phyloP scores from a whole-genome alignment of 2,888 invertebrate genomes.

The Torymus texanus region DNA sequence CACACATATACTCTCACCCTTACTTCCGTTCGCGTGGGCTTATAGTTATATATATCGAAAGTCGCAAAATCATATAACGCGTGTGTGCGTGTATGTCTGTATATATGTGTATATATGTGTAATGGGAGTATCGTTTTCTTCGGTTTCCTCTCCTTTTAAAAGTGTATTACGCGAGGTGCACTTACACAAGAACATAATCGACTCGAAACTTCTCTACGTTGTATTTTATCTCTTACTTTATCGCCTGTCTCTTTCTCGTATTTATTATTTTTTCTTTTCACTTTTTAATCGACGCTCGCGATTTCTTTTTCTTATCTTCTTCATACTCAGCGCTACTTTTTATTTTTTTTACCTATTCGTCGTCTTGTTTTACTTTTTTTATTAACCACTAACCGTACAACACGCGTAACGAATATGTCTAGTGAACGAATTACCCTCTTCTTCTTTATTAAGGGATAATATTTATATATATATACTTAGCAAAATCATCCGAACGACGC shows the following conservation, averaged over 20 bases:
- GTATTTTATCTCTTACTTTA: not conserved
- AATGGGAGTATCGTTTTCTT: slow-evolving; percentile 10
- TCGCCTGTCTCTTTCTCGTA: not conserved
- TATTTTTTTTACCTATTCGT: not conserved
- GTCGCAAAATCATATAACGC: slow-evolving; percentile 41
- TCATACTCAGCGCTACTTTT: not conserved
- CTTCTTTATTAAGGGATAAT: slow-evolving; percentile 14
- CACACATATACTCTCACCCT: slow-evolving; percentile 1
- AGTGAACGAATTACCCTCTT: slow-evolving; percentile 9
- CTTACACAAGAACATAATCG: slow-evolving; percentile 48
- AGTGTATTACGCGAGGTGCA: slow-evolving; percentile 61
- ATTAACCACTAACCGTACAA: slow-evolving; percentile 21
- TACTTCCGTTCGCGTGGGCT: slow-evolving; percentile 17
- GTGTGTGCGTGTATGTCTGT: no score
- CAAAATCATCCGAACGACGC: slow-evolving; percentile 39
- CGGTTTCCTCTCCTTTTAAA: not conserved
- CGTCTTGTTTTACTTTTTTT: not conserved
- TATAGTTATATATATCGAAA: slow-evolving; percentile 27
- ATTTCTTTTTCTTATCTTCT: not conserved
- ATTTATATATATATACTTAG: slow-evolving; percentile 33
- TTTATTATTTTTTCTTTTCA: not conserved
- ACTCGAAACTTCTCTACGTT: slow-evolving; percentile 25
- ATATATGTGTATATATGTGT: not conserved
- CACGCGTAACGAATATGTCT: slow-evolving; percentile 31
- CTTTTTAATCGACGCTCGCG: slow-evolving; percentile 5